phyloP scores from a whole-genome alignment of 1,140 invertebrate species.

The Solenopsis fugax region DNA sequence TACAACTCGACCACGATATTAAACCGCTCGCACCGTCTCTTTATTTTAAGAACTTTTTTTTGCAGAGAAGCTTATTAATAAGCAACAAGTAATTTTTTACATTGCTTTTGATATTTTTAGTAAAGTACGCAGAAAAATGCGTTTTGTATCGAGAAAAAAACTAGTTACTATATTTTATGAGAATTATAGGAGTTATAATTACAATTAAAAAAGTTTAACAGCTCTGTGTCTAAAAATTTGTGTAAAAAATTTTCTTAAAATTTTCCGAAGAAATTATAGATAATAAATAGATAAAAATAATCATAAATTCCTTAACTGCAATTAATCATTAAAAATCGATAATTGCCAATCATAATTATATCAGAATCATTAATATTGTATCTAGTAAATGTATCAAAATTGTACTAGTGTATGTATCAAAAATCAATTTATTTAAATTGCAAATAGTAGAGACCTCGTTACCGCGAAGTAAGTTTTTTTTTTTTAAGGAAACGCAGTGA shows the following conservation, averaged over 20 bases:
- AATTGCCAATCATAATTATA: neutral
- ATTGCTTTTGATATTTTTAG: slow-evolving; percentile 24
- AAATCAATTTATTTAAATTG: too few species aligned
- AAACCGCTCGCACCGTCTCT: neutral
- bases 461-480: neutral
- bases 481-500: neutral
- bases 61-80: slow-evolving; percentile 26
- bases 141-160: neutral
- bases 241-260: neutral
- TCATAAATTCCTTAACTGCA: neutral
- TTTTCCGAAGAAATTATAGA: neutral
- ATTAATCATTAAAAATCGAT: neutral
- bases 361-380: neutral
- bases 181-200: neutral
- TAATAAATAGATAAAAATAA: neutral
- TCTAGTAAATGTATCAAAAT: neutral
- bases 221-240: slow-evolving; percentile 8
- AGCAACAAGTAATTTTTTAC: slow-evolving; percentile 13
- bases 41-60: slow-evolving; percentile 36
- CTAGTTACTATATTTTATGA: neutral
- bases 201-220: neutral
- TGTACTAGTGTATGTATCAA: too few species aligned
- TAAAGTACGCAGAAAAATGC: neutral
- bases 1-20: neutral
- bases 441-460: neutral